Evolutionary conservation across 2,888 invertebrate species (phyloP).

Genomic region (Xanthia togata): DNA sequence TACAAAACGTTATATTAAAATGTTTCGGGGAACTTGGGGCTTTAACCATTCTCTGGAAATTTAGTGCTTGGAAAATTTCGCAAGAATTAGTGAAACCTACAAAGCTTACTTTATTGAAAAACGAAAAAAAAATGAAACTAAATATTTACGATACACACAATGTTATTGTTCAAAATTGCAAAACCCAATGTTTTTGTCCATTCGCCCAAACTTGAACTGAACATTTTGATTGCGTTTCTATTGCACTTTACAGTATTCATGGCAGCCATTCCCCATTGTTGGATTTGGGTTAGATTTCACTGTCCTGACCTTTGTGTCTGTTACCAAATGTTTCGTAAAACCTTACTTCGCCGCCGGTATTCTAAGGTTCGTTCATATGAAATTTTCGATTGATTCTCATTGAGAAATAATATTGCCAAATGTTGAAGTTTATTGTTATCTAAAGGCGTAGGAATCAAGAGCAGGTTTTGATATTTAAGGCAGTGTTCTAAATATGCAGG

Average conservation of each 20-base stretch:
- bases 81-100: not conserved
- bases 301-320: constrained; percentile 79
- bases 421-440: constrained; percentile 40
- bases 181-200: constrained; percentile 11
- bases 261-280: constrained; percentile 64
- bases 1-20: not conserved
- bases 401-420: constrained; percentile 63
- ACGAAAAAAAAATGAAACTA: not conserved
- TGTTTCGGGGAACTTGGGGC: not conserved
- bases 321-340: constrained; percentile 80
- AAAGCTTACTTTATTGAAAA: not conserved
- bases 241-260: constrained; percentile 53
- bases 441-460: constrained; percentile 27
- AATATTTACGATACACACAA: not conserved
- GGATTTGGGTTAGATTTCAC: constrained; percentile 73
- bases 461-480: constrained; percentile 34
- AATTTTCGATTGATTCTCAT: constrained; percentile 71
- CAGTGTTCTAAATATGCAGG: constrained; percentile 42
- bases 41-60: not conserved
- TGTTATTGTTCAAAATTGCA: not conserved
- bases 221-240: constrained; percentile 41
- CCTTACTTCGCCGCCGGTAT: constrained; percentile 74
- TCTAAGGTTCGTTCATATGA: constrained; percentile 72
- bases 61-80: not conserved
- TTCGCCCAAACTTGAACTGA: constrained; percentile 21